Evolutionary conservation across 2,888 invertebrate species (phyloP).

Genomic region (Protonemura montana): DNA sequence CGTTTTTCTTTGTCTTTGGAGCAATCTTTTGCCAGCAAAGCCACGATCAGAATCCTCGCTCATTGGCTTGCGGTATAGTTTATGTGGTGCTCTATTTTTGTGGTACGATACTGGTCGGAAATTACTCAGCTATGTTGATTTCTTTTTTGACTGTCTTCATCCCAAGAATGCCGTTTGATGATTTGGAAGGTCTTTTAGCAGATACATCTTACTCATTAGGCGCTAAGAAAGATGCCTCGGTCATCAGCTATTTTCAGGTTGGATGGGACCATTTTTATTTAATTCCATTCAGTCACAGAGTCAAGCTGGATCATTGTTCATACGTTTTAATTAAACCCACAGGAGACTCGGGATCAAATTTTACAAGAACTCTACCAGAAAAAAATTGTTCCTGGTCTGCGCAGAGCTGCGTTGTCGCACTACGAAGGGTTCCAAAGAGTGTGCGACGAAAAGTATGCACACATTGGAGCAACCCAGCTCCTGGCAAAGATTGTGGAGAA

Average conservation of each 20-base stretch:
- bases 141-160: conserved; percentile 34
- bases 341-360: not conserved
- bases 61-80: conserved; percentile 29
- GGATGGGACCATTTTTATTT: not conserved
- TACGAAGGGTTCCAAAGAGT: conserved; percentile 19
- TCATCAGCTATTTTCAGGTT: conserved; percentile 23
- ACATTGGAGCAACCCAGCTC: not conserved
- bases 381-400: not conserved
- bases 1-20: conserved; percentile 30
- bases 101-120: conserved; percentile 28
- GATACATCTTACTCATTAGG: conserved; percentile 22
- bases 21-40: conserved; percentile 39
- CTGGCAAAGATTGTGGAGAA: not conserved
- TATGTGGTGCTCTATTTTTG: conserved; percentile 17
- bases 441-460: conserved; percentile 17
- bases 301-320: not conserved
- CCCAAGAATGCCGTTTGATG: conserved; percentile 21
- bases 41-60: conserved; percentile 18
- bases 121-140: conserved; percentile 39
- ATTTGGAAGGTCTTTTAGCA: conserved; percentile 22
- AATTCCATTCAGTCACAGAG: not conserved
- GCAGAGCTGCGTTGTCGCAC: not conserved
- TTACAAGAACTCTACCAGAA: not conserved
- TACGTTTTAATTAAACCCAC: not conserved
- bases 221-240: not conserved